Evolutionary conservation across 2,797 vertebrate genomes (phyloP).

Genomic region (Halcyon badia): DNA sequence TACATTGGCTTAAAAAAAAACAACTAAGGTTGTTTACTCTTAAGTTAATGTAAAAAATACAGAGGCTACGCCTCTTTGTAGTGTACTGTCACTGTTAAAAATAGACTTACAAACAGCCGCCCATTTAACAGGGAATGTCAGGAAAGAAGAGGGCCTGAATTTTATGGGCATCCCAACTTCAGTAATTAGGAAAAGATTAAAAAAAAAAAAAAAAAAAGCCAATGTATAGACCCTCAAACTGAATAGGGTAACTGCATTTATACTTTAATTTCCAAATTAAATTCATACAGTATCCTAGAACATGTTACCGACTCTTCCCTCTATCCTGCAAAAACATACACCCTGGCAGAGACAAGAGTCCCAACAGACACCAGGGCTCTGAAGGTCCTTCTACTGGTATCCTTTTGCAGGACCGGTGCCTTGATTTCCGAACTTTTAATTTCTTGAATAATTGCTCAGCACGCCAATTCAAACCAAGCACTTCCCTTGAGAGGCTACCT

Average conservation of each 20-base stretch:
- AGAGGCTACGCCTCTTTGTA: constrained; percentile 69
- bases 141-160: constrained; percentile 30
- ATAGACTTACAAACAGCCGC: constrained; percentile 67
- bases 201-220: background rate
- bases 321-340: constrained; percentile 32
- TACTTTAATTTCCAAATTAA: constrained; percentile 6
- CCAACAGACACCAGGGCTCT: background rate
- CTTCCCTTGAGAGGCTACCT: constrained; percentile 30
- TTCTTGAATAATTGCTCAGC: constrained; percentile 30
- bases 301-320: background rate
- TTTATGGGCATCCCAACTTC: constrained; percentile 27
- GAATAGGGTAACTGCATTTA: constrained; percentile 33
- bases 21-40: constrained; percentile 52
- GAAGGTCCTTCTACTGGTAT: background rate
- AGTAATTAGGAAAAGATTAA: constrained; percentile 51
- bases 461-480: constrained; percentile 25
- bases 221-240: constrained; percentile 53
- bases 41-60: constrained; percentile 53
- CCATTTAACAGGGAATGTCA: constrained; percentile 49
- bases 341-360: background rate
- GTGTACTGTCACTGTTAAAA: constrained; percentile 73
- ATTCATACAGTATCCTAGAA: constrained; percentile 35
- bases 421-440: constrained; percentile 4
- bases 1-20: constrained; percentile 65
- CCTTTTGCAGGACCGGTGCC: constrained; percentile 2